Evolutionary conservation across 2,797 vertebrate genomes (phyloP).

Genomic region (Toxotes lorentzi): DNA sequence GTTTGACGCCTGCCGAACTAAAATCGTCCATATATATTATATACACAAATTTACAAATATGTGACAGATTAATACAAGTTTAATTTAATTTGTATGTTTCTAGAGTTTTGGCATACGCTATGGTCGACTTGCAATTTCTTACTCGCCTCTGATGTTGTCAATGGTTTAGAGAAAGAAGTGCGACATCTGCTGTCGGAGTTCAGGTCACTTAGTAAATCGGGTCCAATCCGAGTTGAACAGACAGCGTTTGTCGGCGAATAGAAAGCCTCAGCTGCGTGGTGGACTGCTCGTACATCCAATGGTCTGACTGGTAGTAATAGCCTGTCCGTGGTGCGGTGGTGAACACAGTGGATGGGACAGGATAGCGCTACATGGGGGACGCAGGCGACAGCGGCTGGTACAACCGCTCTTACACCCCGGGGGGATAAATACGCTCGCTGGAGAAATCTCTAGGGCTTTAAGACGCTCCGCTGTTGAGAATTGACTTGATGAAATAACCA

Average conservation of each 20-base stretch:
- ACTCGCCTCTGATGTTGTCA: background rate
- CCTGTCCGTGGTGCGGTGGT: slow-evolving; percentile 48
- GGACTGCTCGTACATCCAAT: slow-evolving; percentile 75
- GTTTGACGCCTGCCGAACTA: fast-evolving
- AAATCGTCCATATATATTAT: background rate
- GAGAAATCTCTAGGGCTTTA: slow-evolving; percentile 1
- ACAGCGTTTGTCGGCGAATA: slow-evolving; percentile 66
- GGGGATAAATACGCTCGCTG: slow-evolving; percentile 21
- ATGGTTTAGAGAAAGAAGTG: background rate
- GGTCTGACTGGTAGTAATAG: slow-evolving; percentile 37
- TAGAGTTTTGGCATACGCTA: slow-evolving; percentile 28
- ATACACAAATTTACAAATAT: fast-evolving
- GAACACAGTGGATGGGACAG: slow-evolving; percentile 63
- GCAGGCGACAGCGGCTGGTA: slow-evolving; percentile 49
- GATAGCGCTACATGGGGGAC: slow-evolving; percentile 60
- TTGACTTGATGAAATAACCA: slow-evolving; percentile 26
- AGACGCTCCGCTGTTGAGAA: background rate
- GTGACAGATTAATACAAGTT: fast-evolving
- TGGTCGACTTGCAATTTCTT: slow-evolving; percentile 44
- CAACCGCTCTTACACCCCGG: slow-evolving; percentile 19
- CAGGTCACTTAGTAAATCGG: background rate
- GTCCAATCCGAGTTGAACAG: slow-evolving; percentile 74
- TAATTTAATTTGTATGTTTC: fast-evolving
- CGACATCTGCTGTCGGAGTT: slow-evolving; percentile 61
- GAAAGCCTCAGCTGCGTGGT: slow-evolving; percentile 41